Evolutionary conservation across 2,888 invertebrate species (phyloP), one percentile per base, ranked within the genome.

Genomic region (Drosophila merina): DNA sequence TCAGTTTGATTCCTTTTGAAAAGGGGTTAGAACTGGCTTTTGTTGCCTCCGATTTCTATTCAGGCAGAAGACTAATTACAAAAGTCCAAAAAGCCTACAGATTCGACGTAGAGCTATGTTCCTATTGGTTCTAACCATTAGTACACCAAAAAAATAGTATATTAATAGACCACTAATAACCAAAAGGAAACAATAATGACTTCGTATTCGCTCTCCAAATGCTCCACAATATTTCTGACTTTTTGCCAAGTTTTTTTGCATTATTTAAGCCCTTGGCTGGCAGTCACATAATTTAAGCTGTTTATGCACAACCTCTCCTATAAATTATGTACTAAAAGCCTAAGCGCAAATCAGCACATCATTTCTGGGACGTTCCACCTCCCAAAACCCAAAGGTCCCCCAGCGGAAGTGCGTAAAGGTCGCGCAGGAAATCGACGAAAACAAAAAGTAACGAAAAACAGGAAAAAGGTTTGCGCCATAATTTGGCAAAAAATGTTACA

Each of bases 291-390:
- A 79, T 82, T 82, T 79, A 82, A 82, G 75, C 76, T 73, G 59
- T 86, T 82, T 88, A 88, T 79, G 76, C 71, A 45, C 62, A 72
- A 69, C 71, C 72, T 76, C 72, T 59, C 14, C 70, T 72, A 86
- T 83, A 86, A 88, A 83, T 88, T 86, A 86, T 83, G 79, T 82
- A 82, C 74, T 88, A 85, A 82, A 73, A 76, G 86, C 77, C 63
- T 54, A 55, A 67, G 45, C 72, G 66, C 74, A 76, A 85, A 72
- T 82, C 88, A 57, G 83, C 86, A 88, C 82, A 82, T 88, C 74
- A 77, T 83, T 83, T 74, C 72, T 70, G 57, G 66, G 62, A 20
- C 20, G 20, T 63, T 74, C 59, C 31, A 45, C 54, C 54, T 45
- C 50, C 72, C 44, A 50, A 49, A 20, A 45, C 52, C 47, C 42